These are phyloP conservation scores for Oryctolagus cuniculus DNA, from an alignment of 2,113 vertebrate genomes.

Conservation along the genomic window mOryCun1.1 NC_091439.1:110469001-110469500, in stretches of 20 bases:
- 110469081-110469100: not conserved
- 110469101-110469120: not conserved
- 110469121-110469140: constrained; percentile 16
- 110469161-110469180: constrained; percentile 17
- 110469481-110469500: not conserved
- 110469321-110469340: not conserved
- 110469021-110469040: constrained; percentile 16
- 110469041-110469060: not conserved
- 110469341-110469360: not conserved
- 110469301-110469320: constrained; percentile 38
- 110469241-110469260: constrained; percentile 10
- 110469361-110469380: not conserved
- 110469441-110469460: constrained; percentile 41
- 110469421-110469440: constrained; percentile 14
- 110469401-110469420: constrained; percentile 35
- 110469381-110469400: constrained; percentile 39
- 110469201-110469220: constrained; percentile 4
- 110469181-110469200: not conserved
- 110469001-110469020: not conserved
- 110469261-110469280: not conserved
- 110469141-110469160: not conserved
- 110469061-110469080: not conserved
- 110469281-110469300: not conserved
- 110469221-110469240: constrained; percentile 45
- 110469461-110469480: constrained; percentile 23